Evolutionary conservation across 2,113 vertebrate species (phyloP).

Genomic region (Abramis brama): DNA sequence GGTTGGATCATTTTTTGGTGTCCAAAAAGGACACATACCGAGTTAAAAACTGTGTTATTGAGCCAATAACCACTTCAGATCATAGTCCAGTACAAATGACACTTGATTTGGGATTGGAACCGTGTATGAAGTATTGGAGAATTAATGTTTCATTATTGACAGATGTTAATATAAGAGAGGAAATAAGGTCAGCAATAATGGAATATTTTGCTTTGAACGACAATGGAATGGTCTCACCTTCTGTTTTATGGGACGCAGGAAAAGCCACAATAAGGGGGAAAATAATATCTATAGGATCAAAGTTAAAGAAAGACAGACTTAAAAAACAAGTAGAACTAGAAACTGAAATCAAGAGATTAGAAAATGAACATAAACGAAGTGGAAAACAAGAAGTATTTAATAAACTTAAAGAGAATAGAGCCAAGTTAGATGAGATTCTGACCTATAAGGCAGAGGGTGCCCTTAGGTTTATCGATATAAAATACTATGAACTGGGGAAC

Average conservation of each 20-base stretch:
- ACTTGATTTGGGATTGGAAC: not conserved
- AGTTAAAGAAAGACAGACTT: slow-evolving; percentile 16
- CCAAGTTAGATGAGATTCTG: not conserved
- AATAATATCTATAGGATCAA: slow-evolving; percentile 28
- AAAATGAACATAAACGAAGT: slow-evolving; percentile 11
- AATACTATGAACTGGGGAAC: slow-evolving; percentile 21
- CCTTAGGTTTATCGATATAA: not conserved
- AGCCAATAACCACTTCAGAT: slow-evolving; percentile 1
- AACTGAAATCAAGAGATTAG: slow-evolving; percentile 23
- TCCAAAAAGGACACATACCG: not conserved
- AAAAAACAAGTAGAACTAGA: slow-evolving; percentile 7
- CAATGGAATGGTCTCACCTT: slow-evolving; percentile 1
- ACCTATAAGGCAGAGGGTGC: slow-evolving; percentile 29
- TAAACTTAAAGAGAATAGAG: too few species aligned
- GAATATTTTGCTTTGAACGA: not conserved
- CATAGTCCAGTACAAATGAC: not conserved
- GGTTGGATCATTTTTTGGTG: not conserved
- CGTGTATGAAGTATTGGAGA: too few species aligned
- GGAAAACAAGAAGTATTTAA: slow-evolving; percentile 1
- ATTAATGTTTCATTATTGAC: too few species aligned
- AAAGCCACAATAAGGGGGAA: slow-evolving; percentile 12
- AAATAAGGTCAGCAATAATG: not conserved
- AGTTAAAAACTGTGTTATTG: slow-evolving; percentile 7
- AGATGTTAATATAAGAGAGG: too few species aligned
- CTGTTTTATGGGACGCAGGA: not conserved